phyloP scores from a whole-genome alignment of 2,888 invertebrate species.

The Troglohyphantes excavatus region DNA sequence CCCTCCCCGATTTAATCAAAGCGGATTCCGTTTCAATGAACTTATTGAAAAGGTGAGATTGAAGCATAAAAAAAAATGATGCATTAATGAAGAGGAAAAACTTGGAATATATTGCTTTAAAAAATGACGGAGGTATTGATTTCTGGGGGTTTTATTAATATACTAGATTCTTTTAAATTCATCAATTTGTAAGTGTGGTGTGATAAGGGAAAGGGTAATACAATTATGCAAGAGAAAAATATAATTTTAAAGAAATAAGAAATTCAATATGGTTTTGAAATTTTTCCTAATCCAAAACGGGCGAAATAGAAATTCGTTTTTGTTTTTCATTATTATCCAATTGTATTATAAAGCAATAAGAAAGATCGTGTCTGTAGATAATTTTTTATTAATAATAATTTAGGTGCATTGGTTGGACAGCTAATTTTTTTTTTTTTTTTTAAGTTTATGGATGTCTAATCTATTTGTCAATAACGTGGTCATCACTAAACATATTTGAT shows the following conservation, averaged over 20 bases:
- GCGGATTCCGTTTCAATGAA: constrained; percentile 7
- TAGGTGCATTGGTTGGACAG: too few species aligned
- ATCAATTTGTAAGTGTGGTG: not conserved
- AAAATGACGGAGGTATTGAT: not conserved
- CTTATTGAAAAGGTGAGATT: constrained; percentile 1
- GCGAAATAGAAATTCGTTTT: too few species aligned
- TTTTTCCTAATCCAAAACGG: too few species aligned
- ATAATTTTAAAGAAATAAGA: not conserved
- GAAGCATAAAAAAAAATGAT: not conserved
- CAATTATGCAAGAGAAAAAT: not conserved
- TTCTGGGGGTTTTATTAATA: not conserved
- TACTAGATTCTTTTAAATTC: not conserved
- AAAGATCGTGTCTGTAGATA: too few species aligned
- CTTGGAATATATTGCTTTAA: not conserved
- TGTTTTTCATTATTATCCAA: too few species aligned
- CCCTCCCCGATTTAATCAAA: constrained; percentile 56
- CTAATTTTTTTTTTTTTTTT: too few species aligned
- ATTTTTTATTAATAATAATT: too few species aligned
- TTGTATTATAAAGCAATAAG: too few species aligned
- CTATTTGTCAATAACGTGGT: too few species aligned
- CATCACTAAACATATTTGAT: too few species aligned
- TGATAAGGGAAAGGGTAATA: not conserved
- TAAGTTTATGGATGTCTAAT: too few species aligned
- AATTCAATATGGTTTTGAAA: too few species aligned
- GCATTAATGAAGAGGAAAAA: not conserved